Evolutionary conservation across 2,888 invertebrate genomes (phyloP), one percentile per base, ranked within the genome.

Genomic region (Papilio elwesi): DNA sequence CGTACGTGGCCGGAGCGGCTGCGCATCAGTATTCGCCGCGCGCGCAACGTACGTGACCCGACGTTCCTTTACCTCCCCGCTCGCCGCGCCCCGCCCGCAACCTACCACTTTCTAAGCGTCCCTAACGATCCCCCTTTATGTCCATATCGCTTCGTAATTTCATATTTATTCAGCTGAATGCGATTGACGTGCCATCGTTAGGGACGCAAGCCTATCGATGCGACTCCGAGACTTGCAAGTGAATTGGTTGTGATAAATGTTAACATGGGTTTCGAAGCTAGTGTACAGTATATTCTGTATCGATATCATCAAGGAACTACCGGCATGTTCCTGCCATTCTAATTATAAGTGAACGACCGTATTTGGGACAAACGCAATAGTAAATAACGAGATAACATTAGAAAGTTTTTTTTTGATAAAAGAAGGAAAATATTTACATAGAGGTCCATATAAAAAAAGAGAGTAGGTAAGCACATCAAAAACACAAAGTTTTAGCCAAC

Each of bases 111-210:
- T 73, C 68, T 64, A 55, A 64, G 82, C 78, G 80, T 79, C 79
- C 78, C 79, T 82, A 83, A 85, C 82, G 81, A 83, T 83, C 77
- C 77, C 79, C 78, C 80, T 82, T 84, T 81, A 81, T 80, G 79
- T 74, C 76, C 78, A 80, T 77, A 84, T 77, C 75, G 81, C 79
- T 77, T 77, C 75, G 77, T 79, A 81, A 81, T 83, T 79, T 80
- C 68, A 72, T 68, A 72, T 72, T 72, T 72, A 72, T 72, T 68
- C 72, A 72, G 68, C 74, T 81, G 78, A 76, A 71, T 71, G 74
- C 74, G 48, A 47, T 51, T 59, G 69, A 68, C 38, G 63, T 75
- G 52, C 48, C 69, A 70, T 73, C 74, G 57, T 66, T 68, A 71
- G 16, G 52, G 73, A 73, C 59, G 59, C 48, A 53, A 62, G 52